Base-by-base conservation (phyloP, 2,888 invertebrate genomes). In the Conistra vaccinii region DNA sequence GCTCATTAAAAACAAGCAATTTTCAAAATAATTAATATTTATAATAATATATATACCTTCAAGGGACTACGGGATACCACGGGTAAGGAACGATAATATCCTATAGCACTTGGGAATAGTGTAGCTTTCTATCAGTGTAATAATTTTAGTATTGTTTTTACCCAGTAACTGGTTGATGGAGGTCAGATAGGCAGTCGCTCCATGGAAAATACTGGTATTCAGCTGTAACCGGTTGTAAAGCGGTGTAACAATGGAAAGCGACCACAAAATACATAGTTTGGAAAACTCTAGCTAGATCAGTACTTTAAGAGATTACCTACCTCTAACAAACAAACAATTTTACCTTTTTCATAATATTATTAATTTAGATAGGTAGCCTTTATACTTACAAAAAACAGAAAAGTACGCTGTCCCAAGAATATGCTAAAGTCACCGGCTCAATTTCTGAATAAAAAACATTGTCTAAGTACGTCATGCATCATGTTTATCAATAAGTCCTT, bases 401-500 rank as follows among this genome's bases (percentile, higher is more conserved):
- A 55, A n/a, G n/a, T 35, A n/a, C 42, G 1, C 29, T 58, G 1
- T 42, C 45, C 26, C 23, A 26, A 61, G 12, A 69, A 80, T 51
- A 53, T 48, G 32, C 45, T 39, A 45, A 32, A 81, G 60, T 63
- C 32, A 61, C 48, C 58, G 29, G 29, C 60, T 63, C 72, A 67
- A 12, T 26, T 29, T 20, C 48, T 63, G 35, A 71, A 77, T 61
- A 76, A 77, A 72, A 69, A 76, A 72, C 58, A n/a, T 51, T 23
- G 42, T 69, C 57, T 82, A 87, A 90, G 82, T 86, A 55, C 67
- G 73, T 58, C 77, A 80, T 87, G 75, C 77, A 85, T 86, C 81
- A 87, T 89, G 85, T 91, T 90, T 91, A 90, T 91, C 92, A 92
- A 92, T 90, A 91, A 89, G 87, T 86, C 85, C 84, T 87, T 72